These are phyloP conservation scores for Craterocephalus amniculus DNA, from an alignment of 2,797 vertebrate genomes.

Conservation along the genomic window DNA sequence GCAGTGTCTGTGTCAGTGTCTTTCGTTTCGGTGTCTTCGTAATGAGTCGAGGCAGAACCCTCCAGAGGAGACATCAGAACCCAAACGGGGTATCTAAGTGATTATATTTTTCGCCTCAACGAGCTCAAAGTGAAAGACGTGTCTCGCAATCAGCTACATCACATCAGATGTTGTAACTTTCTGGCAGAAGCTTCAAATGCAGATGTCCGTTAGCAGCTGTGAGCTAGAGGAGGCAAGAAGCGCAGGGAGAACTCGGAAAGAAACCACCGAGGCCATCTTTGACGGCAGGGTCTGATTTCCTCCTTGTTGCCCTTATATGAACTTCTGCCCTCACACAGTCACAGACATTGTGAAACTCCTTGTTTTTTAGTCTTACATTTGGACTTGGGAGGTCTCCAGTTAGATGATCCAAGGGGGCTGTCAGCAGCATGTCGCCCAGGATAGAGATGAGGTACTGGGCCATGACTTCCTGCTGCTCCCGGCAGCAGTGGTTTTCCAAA, in stretches of 20 bases:
- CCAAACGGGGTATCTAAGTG: conserved; percentile 23
- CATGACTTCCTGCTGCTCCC: conserved; percentile 87
- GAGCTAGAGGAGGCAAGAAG: conserved; percentile 20
- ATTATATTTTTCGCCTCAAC: conserved; percentile 37
- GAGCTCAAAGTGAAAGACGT: conserved; percentile 26
- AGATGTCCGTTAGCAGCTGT: conserved; percentile 20
- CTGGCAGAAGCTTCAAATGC: conserved; percentile 26
- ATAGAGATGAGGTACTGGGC: conserved; percentile 80
- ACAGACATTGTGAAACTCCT: not conserved
- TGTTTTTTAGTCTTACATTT: conserved; percentile 81
- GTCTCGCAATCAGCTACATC: conserved; percentile 32
- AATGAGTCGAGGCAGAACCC: conserved; percentile 19
- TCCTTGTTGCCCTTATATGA: conserved; percentile 35
- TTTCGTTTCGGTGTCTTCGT: conserved; percentile 27
- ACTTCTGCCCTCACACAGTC: conserved; percentile 15
- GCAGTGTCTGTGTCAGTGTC: conserved; percentile 21
- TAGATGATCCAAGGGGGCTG: conserved; percentile 61
- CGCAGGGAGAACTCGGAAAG: conserved; percentile 24
- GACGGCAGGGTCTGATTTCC: conserved; percentile 28
- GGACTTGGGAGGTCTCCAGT: conserved; percentile 85
- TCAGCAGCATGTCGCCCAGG: conserved; percentile 84
- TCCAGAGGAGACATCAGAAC: conserved; percentile 30
- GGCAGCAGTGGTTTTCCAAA: conserved; percentile 90
- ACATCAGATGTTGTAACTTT: conserved; percentile 26
- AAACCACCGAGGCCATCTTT: conserved; percentile 63